Conservation (phyloP, 2,888 invertebrate species). For the Aquatica leii region DNA sequence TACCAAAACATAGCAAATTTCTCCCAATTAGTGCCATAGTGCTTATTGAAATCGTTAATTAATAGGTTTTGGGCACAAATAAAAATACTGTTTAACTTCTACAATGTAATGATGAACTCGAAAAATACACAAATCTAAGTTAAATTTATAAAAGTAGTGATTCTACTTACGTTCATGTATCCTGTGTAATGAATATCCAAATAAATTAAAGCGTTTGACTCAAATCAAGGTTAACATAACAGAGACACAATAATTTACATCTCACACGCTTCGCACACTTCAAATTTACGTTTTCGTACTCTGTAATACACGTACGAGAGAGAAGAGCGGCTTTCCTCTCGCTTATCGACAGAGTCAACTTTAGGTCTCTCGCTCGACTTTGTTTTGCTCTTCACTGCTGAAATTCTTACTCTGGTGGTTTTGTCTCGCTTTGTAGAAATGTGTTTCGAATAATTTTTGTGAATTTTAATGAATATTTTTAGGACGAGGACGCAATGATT, state of each 20-base stretch:
- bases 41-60: too few species aligned
- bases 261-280: neutral
- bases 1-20: too few species aligned
- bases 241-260: neutral
- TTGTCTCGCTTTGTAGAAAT: too few species aligned
- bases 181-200: neutral
- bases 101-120: neutral
- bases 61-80: too few species aligned
- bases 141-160: neutral
- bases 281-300: neutral
- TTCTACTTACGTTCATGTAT: neutral
- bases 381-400: too few species aligned
- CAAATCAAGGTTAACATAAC: neutral
- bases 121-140: neutral
- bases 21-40: too few species aligned
- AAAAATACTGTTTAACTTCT: neutral
- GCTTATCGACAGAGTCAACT: too few species aligned
- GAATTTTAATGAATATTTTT: too few species aligned
- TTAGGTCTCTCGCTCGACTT: too few species aligned
- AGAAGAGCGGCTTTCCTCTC: neutral
- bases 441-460: too few species aligned
- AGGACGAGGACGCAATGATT: too few species aligned
- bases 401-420: too few species aligned
- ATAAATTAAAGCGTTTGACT: neutral
- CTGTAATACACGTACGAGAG: neutral